Evolutionary conservation across 2,888 invertebrate species (phyloP), one percentile per base, ranked within the genome.

Genomic region (Cosmorhoe ocellata): DNA sequence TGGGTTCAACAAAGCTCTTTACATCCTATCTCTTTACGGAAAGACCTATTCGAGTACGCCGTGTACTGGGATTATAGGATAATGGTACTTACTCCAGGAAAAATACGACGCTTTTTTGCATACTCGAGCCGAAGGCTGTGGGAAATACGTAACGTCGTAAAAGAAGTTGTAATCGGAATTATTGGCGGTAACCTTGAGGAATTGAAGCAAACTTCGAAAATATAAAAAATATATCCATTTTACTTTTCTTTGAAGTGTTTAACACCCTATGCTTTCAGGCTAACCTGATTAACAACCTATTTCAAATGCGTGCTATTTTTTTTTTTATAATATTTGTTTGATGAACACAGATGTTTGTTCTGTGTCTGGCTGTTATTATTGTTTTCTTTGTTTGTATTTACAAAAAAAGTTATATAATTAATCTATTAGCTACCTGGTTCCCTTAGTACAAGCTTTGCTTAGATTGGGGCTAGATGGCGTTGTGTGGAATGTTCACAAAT

Each of bases 1-100:
- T 46, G 45, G 37, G 48, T 52, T 47, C 38, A 45, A 44, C 41
- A 24, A 32, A 46, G 42, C 42, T 43, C 52, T 39, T 50, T 56
- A 31, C 27, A n/a, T 26, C 43, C 18, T 36, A 39, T 53, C 45
- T 49, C 39, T 27, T 44, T 43, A 41, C 39, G 30, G 30, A 51
- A 46, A 51, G n/a, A 38, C 38, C 49, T 51, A 49, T 54, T 48
- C 51, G 34, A 38, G 24, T 48, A 28, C 14, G 22, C 41, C 27
- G 30, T 27, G 6, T 24, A 24, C 12, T 1, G 12, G 33, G 30
- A 41, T 45, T 51, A 41, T 13, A 27, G 44, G 28, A 51, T 51
- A 45, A 36, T 36, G 8, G 40, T n/a, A 50, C 50, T 50, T 50
- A 39, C 39, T 18, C 13, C 32, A 26, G 6, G 5, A 22, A 27